Evolutionary conservation across 2,888 invertebrate species (phyloP), one percentile per base, ranked within the genome.

Genomic region (Sinhomidia bicolor): DNA sequence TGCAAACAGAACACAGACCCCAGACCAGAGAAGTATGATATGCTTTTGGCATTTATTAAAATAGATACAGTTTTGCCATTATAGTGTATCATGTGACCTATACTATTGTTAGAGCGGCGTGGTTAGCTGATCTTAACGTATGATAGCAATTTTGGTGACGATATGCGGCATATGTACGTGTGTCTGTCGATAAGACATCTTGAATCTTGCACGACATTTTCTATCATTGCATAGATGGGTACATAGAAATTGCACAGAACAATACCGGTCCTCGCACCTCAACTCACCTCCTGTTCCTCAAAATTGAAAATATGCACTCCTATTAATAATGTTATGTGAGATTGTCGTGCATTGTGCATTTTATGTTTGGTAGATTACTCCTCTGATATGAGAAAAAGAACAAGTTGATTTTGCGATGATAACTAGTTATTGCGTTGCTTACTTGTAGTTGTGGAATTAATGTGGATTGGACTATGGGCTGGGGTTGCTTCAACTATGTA

Each of bases 201-300:
- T 71, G 10, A 20, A 65, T n/a, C 32, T 29, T 65, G 65, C 65
- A 65, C n/a, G 60, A 54, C 54, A 54, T 54, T 54, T 68, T n/a
- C 17, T 17, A 71, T 41, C 20, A 71, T 71, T 71, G 41, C 71
- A 71, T 12, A 20, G 14, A 7, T 14, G 2, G 2, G 76, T n/a
- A 60, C 36, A 71, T 71, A 36, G 44, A 44, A 71, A 36, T 68
- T 68, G 68, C 36, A 71, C 1, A 29, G 54, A 29, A 17, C 54
- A 78, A 51, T 54, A 54, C 76, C 76, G 54, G 76, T 78, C 51
- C 76, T 76, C 68, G 12, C 68, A 26, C 36, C 51, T 51, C 29
- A 54, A 51, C 76, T 78, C 54, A 62, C 60, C 80, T 80, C 80
- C 80, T 80, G 80, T 80, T 80, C 80, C 80, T 80, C 57, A 54